These are phyloP conservation scores for Thripadectes ignobilis DNA, from an alignment of 2,797 vertebrate species.

Conservation along the genomic window DNA sequence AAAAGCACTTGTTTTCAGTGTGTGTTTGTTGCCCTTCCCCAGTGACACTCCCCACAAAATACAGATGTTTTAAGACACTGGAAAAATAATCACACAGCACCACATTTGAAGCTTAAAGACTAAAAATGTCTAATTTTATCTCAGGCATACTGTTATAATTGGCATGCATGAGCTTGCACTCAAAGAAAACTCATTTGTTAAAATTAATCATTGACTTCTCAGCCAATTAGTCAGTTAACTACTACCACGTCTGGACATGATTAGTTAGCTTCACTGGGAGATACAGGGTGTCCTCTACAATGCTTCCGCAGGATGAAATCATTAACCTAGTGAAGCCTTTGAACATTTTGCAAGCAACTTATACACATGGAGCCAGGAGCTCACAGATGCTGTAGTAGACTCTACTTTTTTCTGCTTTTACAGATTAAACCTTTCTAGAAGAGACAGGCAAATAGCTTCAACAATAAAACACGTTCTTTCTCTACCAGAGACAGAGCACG, in stretches of 20 bases:
- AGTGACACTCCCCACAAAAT: background rate
- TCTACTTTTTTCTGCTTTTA: background rate
- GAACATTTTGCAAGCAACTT: background rate
- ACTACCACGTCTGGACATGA: background rate
- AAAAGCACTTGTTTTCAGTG: background rate
- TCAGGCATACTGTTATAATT: background rate
- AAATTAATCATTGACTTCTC: constrained; percentile 36
- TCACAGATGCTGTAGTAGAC: background rate
- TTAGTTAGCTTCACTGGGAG: background rate
- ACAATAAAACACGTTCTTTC: background rate
- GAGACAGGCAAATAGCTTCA: background rate
- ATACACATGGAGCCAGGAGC: background rate
- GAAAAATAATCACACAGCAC: background rate
- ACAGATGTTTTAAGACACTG: background rate
- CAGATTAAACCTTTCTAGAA: background rate
- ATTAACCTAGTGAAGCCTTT: background rate
- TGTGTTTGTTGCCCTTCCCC: background rate
- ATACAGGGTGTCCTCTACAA: background rate
- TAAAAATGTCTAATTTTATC: background rate
- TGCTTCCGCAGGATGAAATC: background rate
- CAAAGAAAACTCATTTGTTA: constrained; percentile 31
- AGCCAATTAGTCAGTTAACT: background rate
- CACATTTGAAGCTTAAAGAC: background rate
- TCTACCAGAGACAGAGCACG: background rate
- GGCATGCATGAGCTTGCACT: background rate